These are phyloP conservation scores for Genyomyrus donnyi DNA, from an alignment of 2,113 vertebrate genomes.

Conservation along the genomic window DNA sequence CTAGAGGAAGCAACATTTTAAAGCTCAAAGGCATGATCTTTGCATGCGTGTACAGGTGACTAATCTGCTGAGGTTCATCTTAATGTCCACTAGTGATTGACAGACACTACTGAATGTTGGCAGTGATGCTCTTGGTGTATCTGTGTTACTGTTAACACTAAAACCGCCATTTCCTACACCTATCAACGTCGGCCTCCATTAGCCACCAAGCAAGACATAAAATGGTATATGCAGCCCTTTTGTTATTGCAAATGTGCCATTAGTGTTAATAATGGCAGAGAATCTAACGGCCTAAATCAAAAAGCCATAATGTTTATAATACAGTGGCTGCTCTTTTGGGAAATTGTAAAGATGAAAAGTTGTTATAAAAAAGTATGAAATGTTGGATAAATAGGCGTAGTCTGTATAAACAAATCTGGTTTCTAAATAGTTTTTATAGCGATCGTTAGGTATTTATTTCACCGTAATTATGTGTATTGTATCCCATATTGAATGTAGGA, in stretches of 20 bases:
- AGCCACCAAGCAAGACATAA: background rate
- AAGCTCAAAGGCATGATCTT: background rate
- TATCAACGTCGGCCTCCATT: background rate
- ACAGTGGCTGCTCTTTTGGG: background rate
- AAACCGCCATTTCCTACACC: background rate
- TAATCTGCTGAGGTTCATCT: background rate
- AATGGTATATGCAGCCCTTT: background rate
- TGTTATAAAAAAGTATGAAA: background rate
- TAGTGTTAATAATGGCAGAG: background rate
- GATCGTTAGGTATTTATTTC: background rate
- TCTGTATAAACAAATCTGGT: background rate
- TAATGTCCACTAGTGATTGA: background rate
- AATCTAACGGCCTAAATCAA: background rate
- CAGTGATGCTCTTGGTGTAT: background rate
- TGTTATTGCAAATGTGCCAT: background rate
- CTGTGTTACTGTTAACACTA: background rate
- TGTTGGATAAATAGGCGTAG: background rate
- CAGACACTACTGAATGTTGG: background rate
- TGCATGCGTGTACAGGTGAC: background rate
- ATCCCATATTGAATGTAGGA: background rate
- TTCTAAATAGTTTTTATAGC: background rate
- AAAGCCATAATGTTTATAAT: background rate
- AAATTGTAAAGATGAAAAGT: background rate
- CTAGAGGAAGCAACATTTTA: background rate
- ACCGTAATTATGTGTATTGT: background rate